A percentile compares a stretch with the other conserved stretches of the same genome.
These are phyloP conservation scores for Drymonia ruficornis DNA, from an alignment of 2,888 invertebrate genomes.

Conservation along the genomic window DNA sequence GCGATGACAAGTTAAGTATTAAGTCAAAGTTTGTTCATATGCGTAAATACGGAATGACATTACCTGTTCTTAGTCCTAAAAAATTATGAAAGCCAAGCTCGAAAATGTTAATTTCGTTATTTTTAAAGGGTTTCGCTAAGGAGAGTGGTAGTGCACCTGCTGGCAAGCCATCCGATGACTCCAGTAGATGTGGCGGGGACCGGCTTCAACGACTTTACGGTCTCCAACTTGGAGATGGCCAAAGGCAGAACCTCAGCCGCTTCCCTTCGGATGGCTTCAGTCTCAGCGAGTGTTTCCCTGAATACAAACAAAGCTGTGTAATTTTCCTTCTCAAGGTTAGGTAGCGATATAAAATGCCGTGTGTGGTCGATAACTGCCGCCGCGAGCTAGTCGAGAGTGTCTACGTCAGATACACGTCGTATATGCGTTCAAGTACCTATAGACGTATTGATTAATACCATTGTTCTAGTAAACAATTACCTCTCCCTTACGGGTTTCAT, in stretches of 20 bases:
- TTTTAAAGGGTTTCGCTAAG: background rate
- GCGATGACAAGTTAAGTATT: background rate
- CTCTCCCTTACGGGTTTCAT: background rate
- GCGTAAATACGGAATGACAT: background rate
- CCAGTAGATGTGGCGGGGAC: conserved; percentile 72
- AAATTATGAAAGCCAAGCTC: background rate
- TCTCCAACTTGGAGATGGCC: conserved; percentile 42
- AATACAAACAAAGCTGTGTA: conserved; percentile 13
- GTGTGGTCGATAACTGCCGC: conserved; percentile 26
- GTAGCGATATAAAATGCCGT: conserved; percentile 16
- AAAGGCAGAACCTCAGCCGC: conserved; percentile 51
- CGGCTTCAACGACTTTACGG: conserved; percentile 64
- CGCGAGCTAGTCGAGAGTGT: conserved; percentile 1
- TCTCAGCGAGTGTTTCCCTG: conserved; percentile 55
- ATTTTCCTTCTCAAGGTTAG: conserved; percentile 23
- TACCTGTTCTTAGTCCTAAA: too few relatives aligned
- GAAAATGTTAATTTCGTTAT: too few relatives aligned
- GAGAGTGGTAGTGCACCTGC: conserved; percentile 50
- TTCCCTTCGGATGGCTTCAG: conserved; percentile 54
- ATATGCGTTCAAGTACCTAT: background rate
- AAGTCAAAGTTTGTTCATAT: background rate
- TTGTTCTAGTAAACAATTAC: background rate
- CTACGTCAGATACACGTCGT: background rate
- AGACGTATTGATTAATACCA: background rate
- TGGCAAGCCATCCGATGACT: conserved; percentile 69